Percentiles rank a stretch among this genome's conserved stretches.
These are phyloP conservation scores for Pemphigus obesinymphae DNA, from an alignment of 1,140 invertebrate genomes.

Conservation along the genomic window DNA sequence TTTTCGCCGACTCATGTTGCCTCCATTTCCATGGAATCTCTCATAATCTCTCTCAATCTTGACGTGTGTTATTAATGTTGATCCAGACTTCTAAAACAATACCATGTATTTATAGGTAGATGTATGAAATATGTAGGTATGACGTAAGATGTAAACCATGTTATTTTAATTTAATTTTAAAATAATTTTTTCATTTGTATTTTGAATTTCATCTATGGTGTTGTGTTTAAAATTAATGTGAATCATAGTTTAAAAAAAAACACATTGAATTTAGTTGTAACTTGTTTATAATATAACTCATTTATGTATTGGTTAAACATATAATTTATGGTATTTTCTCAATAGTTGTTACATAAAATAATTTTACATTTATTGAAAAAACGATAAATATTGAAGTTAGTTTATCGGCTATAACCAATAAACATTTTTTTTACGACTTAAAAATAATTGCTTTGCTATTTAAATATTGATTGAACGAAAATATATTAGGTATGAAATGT, in stretches of 20 bases:
- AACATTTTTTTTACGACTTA: not conserved
- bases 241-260: not conserved
- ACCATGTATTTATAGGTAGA: not conserved
- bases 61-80: slow-evolving; percentile 31
- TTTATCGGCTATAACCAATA: not conserved
- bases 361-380: slow-evolving; percentile 9
- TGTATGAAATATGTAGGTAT: not conserved
- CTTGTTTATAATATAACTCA: not conserved
- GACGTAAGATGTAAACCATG: not conserved
- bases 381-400: not conserved
- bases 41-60: slow-evolving; percentile 25
- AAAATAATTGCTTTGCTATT: not conserved
- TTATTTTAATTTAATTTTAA: not conserved
- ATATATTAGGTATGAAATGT: not conserved
- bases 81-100: slow-evolving; percentile 15
- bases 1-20: not conserved
- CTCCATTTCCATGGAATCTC: not conserved
- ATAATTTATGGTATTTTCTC: not conserved
- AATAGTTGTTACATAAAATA: not conserved
- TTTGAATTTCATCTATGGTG: not conserved
- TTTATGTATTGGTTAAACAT: not conserved
- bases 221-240: not conserved
- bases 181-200: not conserved
- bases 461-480: not conserved
- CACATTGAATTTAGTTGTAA: not conserved